Base-by-base conservation (phyloP, 2,797 vertebrate species). In the Coregonus sp. region DNA sequence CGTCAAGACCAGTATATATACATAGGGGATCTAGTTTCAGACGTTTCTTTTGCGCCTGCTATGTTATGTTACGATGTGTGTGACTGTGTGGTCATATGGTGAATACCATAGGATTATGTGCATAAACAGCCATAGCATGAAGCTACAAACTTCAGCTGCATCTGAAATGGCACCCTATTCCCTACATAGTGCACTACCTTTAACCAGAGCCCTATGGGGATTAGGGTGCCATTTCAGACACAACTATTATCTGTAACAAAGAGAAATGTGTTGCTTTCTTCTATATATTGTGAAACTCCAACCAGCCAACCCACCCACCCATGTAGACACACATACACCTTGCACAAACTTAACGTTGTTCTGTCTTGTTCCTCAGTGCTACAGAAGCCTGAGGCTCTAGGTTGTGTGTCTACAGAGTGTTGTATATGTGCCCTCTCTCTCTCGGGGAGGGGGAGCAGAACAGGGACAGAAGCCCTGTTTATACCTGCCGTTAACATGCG, bases 351-450 rank as follows among this genome's bases (percentile, higher is more conserved):
- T 77, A 54, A 79, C 72, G 78, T 77, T 80, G 79, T 78, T 80
- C 80, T 65, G 71, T 52, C 65, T 74, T 82, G 63, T 72, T 56
- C 82, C 75, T 77, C 74, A 78, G 76, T 76, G 61, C 79, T 82
- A 84, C 31, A 33, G 31, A 61, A 83, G 77, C 73, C 73, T 29
- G 75, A 6, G 59, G 54, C 76, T 85, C 83, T 68, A 78, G 81
- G 72, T 71, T 79, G 81, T 86, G 84, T 84, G 86, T 83, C 50
- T 5, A 70, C 74, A 31, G 74, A 85, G 81, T 86, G 25, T 54
- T 82, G 75, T 75, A 33, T 73, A 47, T 77, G 50, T 77, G 77
- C 70, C 61, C 33, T 63, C 40, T 72, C 52, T 37, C 31, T 33
- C 31, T 33, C 31, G 31, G 31, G 31, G 31, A 2, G 31, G 31